A percentile compares a stretch with the other conserved stretches of the same genome.
These are phyloP conservation scores for Oreotrochilus melanogaster DNA, from an alignment of 2,113 vertebrate genomes.

Conservation along the genomic window DNA sequence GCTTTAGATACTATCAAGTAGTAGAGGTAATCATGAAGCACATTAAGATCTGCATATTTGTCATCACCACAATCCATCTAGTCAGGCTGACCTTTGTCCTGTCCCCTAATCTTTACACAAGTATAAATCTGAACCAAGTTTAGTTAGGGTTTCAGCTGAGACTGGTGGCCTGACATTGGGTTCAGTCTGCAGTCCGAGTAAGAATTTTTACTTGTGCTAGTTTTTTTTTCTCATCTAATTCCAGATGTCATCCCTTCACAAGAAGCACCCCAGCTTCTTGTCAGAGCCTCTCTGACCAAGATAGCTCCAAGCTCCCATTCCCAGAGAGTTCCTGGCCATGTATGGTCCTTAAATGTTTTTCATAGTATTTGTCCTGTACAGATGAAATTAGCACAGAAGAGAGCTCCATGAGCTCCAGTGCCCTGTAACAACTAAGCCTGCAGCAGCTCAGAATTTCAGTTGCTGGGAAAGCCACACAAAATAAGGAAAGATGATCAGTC, in stretches of 20 bases:
- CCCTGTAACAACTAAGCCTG: neutral
- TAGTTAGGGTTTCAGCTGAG: neutral
- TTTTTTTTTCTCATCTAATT: neutral
- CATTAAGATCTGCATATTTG: neutral
- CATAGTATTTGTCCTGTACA: neutral
- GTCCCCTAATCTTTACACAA: neutral
- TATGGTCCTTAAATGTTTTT: neutral
- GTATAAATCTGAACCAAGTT: neutral
- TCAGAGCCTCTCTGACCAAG: neutral
- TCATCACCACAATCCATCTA: neutral
- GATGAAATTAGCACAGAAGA: neutral
- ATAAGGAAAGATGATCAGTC: neutral
- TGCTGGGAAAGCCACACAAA: neutral
- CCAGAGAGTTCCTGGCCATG: neutral
- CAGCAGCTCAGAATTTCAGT: neutral
- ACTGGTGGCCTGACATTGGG: neutral
- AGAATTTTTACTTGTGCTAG: neutral
- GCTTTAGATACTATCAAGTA: neutral
- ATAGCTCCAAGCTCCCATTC: neutral
- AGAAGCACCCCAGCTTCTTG: rapidly evolving
- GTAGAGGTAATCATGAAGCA: neutral
- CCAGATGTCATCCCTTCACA: neutral
- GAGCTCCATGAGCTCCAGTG: neutral
- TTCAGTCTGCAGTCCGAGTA: neutral
- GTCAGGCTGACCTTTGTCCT: neutral